Evolutionary conservation across 2,113 vertebrate species (phyloP).

Genomic region (Sprattus sprattus): DNA sequence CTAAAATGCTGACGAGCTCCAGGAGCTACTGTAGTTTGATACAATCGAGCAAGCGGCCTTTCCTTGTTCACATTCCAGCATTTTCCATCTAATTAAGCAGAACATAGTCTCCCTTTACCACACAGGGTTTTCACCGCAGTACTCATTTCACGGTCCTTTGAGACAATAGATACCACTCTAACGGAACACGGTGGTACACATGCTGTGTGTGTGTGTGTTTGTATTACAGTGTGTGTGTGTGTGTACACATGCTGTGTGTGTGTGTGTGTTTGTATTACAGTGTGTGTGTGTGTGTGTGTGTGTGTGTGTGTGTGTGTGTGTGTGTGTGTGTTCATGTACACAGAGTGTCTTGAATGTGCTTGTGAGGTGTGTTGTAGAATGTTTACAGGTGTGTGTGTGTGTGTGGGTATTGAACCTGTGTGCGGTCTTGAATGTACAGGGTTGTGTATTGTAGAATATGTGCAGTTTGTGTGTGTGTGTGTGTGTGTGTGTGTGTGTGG

Average conservation of each 20-base stretch:
- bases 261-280: too few relatives aligned
- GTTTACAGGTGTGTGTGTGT: too few relatives aligned
- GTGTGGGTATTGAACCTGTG: too few relatives aligned
- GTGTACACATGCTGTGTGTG: too few relatives aligned
- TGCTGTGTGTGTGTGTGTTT: conserved; percentile 1
- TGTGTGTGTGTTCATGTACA: too few relatives aligned
- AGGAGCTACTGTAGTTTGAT: not conserved
- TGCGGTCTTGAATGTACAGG: not conserved
- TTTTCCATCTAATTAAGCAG: not conserved
- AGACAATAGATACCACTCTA: not conserved
- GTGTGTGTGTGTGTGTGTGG: not conserved
- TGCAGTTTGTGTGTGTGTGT: not conserved
- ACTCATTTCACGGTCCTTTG: not conserved
- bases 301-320: too few relatives aligned
- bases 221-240: too few relatives aligned
- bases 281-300: too few relatives aligned
- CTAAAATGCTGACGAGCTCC: not conserved
- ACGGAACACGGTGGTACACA: not conserved
- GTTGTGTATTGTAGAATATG: too few relatives aligned
- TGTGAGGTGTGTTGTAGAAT: not conserved
- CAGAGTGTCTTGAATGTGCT: too few relatives aligned
- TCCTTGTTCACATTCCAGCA: not conserved
- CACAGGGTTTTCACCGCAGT: not conserved
- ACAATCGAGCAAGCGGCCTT: not conserved
- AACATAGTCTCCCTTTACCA: not conserved